phyloP scores from a whole-genome alignment of 2,113 vertebrate genomes.

The Baryphthengus martii region DNA sequence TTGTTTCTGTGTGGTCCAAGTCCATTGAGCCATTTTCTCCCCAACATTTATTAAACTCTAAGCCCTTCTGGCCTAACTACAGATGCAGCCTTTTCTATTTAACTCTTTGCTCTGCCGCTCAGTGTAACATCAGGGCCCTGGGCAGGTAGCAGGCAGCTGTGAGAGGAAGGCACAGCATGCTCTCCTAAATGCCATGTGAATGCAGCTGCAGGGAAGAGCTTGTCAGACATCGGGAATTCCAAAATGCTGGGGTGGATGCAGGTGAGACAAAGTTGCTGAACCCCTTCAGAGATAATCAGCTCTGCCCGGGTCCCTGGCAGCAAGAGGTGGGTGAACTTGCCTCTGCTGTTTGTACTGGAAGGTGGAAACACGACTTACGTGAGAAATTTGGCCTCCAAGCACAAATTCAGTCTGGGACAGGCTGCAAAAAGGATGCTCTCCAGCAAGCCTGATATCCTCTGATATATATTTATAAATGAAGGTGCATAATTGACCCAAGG shows the following conservation, averaged over 20 bases:
- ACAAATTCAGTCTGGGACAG: background rate
- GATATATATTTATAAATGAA: background rate
- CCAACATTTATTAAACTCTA: background rate
- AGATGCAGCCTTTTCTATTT: background rate
- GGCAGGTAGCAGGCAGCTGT: background rate
- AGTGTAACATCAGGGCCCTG: background rate
- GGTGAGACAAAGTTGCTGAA: background rate
- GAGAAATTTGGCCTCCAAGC: background rate
- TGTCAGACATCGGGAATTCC: background rate
- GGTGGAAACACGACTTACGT: background rate
- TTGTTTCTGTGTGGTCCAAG: background rate
- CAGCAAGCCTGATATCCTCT: background rate
- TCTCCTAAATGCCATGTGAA: background rate
- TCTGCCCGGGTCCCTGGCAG: background rate
- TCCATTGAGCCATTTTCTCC: background rate
- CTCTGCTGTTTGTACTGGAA: background rate
- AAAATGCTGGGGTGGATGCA: background rate
- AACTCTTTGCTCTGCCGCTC: background rate
- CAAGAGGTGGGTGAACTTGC: background rate
- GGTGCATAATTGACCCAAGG: background rate
- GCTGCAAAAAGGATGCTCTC: background rate
- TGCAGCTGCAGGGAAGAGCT: background rate
- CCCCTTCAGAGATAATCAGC: background rate
- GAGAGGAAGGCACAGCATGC: fast-evolving
- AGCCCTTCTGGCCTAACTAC: background rate